These are phyloP conservation scores for Pristionchus maxplancki DNA, from an alignment of 2,888 invertebrate genomes.

Conservation along the genomic window DNA sequence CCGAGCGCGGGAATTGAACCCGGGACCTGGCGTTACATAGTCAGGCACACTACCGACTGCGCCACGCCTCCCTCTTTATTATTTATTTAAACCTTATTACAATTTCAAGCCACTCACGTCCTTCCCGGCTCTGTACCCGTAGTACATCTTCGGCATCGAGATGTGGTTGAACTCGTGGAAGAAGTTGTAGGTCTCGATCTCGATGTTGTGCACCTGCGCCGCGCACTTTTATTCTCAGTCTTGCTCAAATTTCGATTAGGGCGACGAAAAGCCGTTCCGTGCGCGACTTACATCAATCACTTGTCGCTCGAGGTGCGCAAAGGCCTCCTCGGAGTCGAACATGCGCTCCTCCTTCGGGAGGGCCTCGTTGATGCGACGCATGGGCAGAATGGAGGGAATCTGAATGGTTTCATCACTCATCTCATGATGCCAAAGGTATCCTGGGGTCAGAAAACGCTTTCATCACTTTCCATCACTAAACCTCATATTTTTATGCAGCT, in stretches of 20 bases:
- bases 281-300: background rate
- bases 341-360: constrained; percentile 27
- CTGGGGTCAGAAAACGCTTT: background rate
- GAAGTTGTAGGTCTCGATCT: constrained; percentile 22
- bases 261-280: background rate
- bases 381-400: constrained; percentile 24
- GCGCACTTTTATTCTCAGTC: background rate
- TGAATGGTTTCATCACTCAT: background rate
- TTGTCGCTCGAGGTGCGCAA: background rate
- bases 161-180: constrained; percentile 1
- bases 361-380: constrained; percentile 23
- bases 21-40: too few relatives aligned
- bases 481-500: background rate
- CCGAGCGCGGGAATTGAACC: too few relatives aligned
- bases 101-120: too few relatives aligned
- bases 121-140: background rate
- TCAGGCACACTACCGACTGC: too few relatives aligned
- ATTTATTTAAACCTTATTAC: too few relatives aligned
- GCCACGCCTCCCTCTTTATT: background rate
- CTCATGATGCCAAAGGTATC: too few relatives aligned
- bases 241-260: background rate
- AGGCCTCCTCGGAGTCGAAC: constrained; percentile 29
- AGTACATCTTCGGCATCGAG: constrained; percentile 7
- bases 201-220: constrained; percentile 37
- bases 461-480: background rate